A percentile compares a stretch with the other conserved stretches of the same genome.
Evolutionary conservation across 2,888 invertebrate genomes (phyloP).

Genomic region (Diarsia mendica): DNA sequence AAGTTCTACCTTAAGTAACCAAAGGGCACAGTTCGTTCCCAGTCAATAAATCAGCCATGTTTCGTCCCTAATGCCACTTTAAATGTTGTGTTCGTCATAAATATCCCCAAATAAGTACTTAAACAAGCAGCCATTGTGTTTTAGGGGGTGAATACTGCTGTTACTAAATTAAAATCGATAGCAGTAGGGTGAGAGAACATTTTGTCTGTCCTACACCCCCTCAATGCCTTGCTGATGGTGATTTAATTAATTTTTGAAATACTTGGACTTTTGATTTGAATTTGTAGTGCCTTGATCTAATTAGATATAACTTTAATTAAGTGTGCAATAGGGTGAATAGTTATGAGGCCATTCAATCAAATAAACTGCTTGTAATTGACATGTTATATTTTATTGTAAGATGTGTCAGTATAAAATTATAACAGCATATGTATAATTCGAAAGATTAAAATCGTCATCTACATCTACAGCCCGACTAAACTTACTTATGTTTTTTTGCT

Average conservation of each 20-base stretch:
- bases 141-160: slow-evolving; percentile 42
- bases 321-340: slow-evolving; percentile 5
- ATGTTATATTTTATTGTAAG: neutral
- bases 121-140: slow-evolving; percentile 53
- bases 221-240: slow-evolving; percentile 53
- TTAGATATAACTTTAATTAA: neutral
- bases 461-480: neutral
- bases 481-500: neutral
- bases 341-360: neutral
- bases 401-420: neutral
- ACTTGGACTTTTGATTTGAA: slow-evolving; percentile 18
- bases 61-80: slow-evolving; percentile 40
- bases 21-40: neutral
- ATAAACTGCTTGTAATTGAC: neutral
- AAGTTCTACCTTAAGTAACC: neutral
- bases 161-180: slow-evolving; percentile 70
- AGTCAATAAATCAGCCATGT: slow-evolving; percentile 20
- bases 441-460: neutral
- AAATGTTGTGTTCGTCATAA: slow-evolving; percentile 44
- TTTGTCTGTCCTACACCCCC: slow-evolving; percentile 71
- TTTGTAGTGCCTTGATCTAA: slow-evolving; percentile 15
- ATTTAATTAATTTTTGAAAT: slow-evolving; percentile 54
- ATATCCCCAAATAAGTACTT: slow-evolving; percentile 49
- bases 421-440: neutral
- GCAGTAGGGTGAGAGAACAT: slow-evolving; percentile 63